Evolutionary conservation across 2,113 vertebrate species (phyloP).

Genomic region (Hippocampus zosterae): DNA sequence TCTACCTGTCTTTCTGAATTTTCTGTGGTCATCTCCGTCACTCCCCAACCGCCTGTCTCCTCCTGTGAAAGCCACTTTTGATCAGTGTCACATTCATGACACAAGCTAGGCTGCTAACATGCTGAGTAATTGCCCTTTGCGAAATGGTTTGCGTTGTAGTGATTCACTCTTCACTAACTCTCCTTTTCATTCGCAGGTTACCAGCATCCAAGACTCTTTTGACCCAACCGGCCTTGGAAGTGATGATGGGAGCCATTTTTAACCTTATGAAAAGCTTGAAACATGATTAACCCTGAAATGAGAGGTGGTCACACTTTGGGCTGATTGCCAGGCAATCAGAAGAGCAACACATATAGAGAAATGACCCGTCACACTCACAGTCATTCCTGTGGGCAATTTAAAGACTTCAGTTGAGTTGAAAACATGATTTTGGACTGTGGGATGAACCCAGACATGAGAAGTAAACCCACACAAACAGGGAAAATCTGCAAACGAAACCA

Average conservation of each 20-base stretch:
- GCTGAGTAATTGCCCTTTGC: neutral
- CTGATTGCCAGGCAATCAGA: neutral
- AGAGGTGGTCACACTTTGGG: too few species aligned
- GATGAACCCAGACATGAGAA: too few species aligned
- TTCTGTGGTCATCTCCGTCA: constrained; percentile 33
- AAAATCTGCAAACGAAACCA: too few species aligned
- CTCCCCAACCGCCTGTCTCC: constrained; percentile 22
- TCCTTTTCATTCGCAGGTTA: neutral
- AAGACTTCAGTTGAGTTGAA: neutral
- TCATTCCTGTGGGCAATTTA: neutral
- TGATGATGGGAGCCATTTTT: too few species aligned
- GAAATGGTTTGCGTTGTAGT: neutral
- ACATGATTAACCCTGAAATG: neutral
- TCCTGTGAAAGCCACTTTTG: constrained; percentile 35
- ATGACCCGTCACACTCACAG: neutral
- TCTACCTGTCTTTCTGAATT: constrained; percentile 31
- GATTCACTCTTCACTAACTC: neutral
- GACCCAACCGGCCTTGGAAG: neutral
- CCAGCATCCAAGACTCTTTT: neutral
- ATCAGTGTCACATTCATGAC: constrained; percentile 31
- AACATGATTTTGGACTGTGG: neutral
- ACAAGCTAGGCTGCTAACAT: neutral
- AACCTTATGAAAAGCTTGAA: neutral
- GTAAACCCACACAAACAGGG: too few species aligned
- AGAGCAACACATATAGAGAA: neutral